Evolutionary conservation across 2,888 invertebrate species (phyloP), one percentile per base, ranked within the genome.

Genomic region (Pachydiplax longipennis): DNA sequence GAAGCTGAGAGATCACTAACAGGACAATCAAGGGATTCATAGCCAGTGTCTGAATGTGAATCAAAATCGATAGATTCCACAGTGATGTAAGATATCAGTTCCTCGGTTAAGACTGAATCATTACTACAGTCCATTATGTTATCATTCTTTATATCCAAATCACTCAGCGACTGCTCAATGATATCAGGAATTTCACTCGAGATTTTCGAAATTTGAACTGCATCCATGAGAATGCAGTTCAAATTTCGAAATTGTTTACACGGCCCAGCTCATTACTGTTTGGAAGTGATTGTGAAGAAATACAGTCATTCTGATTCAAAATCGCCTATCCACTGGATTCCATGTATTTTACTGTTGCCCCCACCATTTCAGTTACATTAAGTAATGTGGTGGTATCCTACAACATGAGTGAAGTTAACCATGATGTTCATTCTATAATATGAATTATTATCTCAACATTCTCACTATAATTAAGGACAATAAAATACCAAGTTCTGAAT

Each of bases 341-440:
- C 97, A 98, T 93, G 95, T 96, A 94, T 96, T 97, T 94, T 97
- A 97, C 93, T 97, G 97, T 90, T 96, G 96, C 92, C 97, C 97
- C 98, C 98, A 97, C 97, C 98, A 98, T 93, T 96, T 96, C 93
- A 96, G 95, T 94, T 96, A 95, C 92, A 94, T 95, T 91, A 92
- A 53, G 53, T 31, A 81, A n/a, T 61, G 61, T 37, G 81, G 44
- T 80, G 81, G 90, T 13, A 53, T 80, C 90, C 81, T 61, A 35
- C 22, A 90, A 44, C 40, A n/a, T 13, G 15, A 90, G 4, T 65
- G 61, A 31, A 31, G 4, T 3, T 18, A 0, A 18, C 18, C 53
- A 53, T 18, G 2, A 53, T 3, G 25, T 35, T 31, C 13, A 80
- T 18, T 80, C 1, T 37, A 35, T n/a, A 37, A 2, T 37, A 5